Conservation (phyloP, 2,888 invertebrate species). For the Mycalesis mineus region DNA sequence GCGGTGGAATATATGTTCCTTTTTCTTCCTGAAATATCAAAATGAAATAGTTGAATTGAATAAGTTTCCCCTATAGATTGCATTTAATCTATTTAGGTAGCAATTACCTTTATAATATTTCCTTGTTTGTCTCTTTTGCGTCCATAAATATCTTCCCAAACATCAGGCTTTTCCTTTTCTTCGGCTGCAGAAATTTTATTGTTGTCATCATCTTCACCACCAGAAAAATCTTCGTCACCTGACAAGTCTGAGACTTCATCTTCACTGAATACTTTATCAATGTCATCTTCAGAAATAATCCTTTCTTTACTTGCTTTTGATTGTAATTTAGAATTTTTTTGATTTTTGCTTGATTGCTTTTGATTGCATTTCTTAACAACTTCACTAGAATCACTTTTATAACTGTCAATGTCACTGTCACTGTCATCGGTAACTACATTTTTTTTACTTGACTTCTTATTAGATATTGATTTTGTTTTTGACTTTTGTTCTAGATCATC, state of each 20-base stretch:
- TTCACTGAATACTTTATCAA: conserved; percentile 64
- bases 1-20: conserved; percentile 90
- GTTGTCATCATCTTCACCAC: conserved; percentile 39
- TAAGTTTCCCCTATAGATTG: too few species aligned
- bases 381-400: conserved; percentile 22
- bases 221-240: conserved; percentile 45
- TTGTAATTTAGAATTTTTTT: conserved; percentile 25
- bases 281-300: conserved; percentile 50
- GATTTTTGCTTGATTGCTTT: conserved; percentile 25
- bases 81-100: too few species aligned
- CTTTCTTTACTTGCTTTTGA: conserved; percentile 37
- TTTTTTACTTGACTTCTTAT: not conserved
- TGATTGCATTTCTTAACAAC: conserved; percentile 29
- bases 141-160: conserved; percentile 96
- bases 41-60: too few species aligned
- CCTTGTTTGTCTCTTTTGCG: conserved; percentile 89
- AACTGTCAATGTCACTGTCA: conserved; percentile 23
- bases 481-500: not conserved
- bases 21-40: conserved; percentile 55
- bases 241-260: conserved; percentile 69
- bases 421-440: conserved; percentile 17
- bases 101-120: conserved; percentile 81
- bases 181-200: conserved; percentile 32
- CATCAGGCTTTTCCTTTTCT: conserved; percentile 50
- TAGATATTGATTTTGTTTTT: not conserved